These are phyloP conservation scores for Aleiodes sp. DNA, from an alignment of 1,140 invertebrate species.

Conservation along the genomic window DNA sequence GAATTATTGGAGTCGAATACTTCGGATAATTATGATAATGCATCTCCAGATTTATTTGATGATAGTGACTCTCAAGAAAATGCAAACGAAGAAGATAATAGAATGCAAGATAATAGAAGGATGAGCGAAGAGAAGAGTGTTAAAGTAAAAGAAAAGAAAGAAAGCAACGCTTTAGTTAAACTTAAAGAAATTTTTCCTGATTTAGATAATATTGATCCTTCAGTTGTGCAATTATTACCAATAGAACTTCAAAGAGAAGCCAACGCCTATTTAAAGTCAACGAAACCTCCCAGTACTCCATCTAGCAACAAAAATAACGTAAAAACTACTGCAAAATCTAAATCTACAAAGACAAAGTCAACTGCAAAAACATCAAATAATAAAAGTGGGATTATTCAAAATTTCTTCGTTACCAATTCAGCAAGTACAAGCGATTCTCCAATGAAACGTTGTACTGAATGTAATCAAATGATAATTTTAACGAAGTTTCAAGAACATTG, in stretches of 20 bases:
- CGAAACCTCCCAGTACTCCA: neutral
- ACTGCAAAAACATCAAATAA: neutral
- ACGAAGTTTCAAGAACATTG: slow-evolving; percentile 71
- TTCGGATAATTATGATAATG: neutral
- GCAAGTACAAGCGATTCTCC: neutral
- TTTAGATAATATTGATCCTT: slow-evolving; percentile 60
- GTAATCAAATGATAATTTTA: slow-evolving; percentile 69
- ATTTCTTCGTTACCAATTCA: slow-evolving; percentile 20
- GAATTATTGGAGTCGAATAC: neutral
- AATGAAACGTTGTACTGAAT: slow-evolving; percentile 68
- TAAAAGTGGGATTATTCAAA: slow-evolving; percentile 18
- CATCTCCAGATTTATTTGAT: slow-evolving; percentile 22
- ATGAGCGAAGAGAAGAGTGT: neutral
- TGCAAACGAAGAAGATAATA: neutral
- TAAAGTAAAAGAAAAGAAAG: neutral
- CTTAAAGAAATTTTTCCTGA: slow-evolving; percentile 66
- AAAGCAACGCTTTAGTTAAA: slow-evolving; percentile 17
- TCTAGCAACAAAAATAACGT: neutral
- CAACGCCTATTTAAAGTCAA: slow-evolving; percentile 45
- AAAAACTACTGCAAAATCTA: slow-evolving; percentile 13
- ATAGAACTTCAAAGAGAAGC: slow-evolving; percentile 56
- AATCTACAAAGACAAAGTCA: neutral
- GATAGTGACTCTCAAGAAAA: neutral
- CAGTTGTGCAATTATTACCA: slow-evolving; percentile 59
- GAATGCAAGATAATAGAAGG: neutral